Evolutionary conservation across 2,888 invertebrate genomes (phyloP), one percentile per base, ranked within the genome.

Genomic region (Hetaerina titia): DNA sequence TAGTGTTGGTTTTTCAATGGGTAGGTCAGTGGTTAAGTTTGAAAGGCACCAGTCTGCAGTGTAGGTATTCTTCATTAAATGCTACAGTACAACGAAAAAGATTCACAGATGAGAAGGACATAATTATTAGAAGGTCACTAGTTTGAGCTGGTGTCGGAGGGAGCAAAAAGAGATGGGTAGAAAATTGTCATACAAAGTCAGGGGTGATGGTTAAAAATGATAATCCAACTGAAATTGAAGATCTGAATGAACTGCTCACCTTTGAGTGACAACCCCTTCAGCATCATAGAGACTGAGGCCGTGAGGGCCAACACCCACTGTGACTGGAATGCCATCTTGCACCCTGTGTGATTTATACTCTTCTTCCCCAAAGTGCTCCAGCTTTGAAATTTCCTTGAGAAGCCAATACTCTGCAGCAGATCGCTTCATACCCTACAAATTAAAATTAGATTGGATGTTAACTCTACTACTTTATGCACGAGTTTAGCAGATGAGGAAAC

Each of bases 321-420:
- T 96, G 15, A 95, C 95, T 17, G 96, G 96, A 95, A 97, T 97
- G 94, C 96, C 97, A 95, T 97, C 97, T 19, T 97, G 97, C 95
- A 97, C 97, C 95, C 97, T 97, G 96, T 98, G 97, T 96, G 98
- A 98, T 96, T 98, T 98, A 96, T 99, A 99, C 95, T 98, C 97
- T 96, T 99, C 98, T 96, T 98, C 98, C 0, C 99, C 99, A 96
- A 98, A 99, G 64, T 98, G 98, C 96, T 98, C 98, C 96, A 98
- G 97, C 95, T 98, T 98, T 11, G 98, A 98, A 95, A 98, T 98
- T 96, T 98, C 98, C 96, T 98, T 98, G 92, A 99, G 97, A 87
- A 99, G 97, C 97, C 98, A 98, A 97, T 99, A 99, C 96, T 98
- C 98, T 5, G 98, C 98, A 87, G 98, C 98, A n/a, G 98, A 98